Conservation (phyloP, 2,888 invertebrate genomes). For the Drosophila formosana region DNA sequence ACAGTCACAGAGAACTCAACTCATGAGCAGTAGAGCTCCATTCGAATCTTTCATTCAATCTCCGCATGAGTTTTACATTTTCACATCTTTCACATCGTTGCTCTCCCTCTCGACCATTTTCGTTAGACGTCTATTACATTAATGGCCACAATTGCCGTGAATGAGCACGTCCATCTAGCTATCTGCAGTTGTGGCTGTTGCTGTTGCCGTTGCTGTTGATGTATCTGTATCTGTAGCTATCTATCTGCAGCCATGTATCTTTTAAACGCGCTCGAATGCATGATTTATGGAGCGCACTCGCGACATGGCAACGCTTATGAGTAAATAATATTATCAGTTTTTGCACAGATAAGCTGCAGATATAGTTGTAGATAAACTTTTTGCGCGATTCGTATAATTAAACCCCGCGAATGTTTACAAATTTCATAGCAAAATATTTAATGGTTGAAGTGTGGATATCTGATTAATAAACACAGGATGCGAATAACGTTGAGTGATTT, state of each 20-base stretch:
- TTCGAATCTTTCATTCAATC: slow-evolving; percentile 62
- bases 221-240: slow-evolving; percentile 21
- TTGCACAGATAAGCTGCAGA: slow-evolving; percentile 39
- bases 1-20: slow-evolving; percentile 20
- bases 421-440: slow-evolving; percentile 18
- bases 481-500: neutral
- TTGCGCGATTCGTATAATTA: slow-evolving; percentile 35
- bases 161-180: slow-evolving; percentile 42
- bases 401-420: slow-evolving; percentile 26
- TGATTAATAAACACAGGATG: slow-evolving; percentile 15
- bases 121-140: slow-evolving; percentile 57
- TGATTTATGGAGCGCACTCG: slow-evolving; percentile 43
- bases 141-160: slow-evolving; percentile 60
- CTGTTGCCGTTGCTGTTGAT: neutral
- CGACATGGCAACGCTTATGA: slow-evolving; percentile 27
- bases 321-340: slow-evolving; percentile 41
- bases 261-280: slow-evolving; percentile 12
- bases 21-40: slow-evolving; percentile 21
- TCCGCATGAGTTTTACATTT: slow-evolving; percentile 73
- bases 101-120: slow-evolving; percentile 45
- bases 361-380: slow-evolving; percentile 18
- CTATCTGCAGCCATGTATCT: slow-evolving; percentile 25
- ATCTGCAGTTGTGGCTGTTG: slow-evolving; percentile 26
- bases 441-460: slow-evolving; percentile 2
- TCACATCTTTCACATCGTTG: slow-evolving; percentile 54